Conservation (phyloP, 2,113 vertebrate species). For the Tachysurus fulvidraco region DNA sequence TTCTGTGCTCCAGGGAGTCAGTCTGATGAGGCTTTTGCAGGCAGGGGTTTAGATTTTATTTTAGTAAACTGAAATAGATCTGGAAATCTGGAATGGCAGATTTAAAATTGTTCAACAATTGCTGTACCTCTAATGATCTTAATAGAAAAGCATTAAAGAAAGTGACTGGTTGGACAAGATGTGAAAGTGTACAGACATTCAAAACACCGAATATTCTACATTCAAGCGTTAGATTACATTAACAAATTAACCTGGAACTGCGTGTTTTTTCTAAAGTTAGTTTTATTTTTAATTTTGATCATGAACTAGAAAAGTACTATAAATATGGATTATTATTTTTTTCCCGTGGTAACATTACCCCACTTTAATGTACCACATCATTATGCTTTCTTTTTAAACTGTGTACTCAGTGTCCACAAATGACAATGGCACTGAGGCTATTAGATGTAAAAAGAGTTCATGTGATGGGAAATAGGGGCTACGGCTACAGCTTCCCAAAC, state of each 20-base stretch:
- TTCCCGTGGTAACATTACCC: neutral
- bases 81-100: neutral
- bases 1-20: conserved; percentile 69
- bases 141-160: neutral
- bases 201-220: neutral
- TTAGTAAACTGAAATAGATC: neutral
- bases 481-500: conserved; percentile 65
- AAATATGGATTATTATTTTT: neutral
- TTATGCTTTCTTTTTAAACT: neutral
- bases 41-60: neutral
- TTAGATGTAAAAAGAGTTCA: conserved; percentile 9
- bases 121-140: neutral
- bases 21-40: neutral
- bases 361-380: neutral
- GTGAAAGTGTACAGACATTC: neutral
- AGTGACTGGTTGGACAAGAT: neutral
- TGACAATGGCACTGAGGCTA: conserved; percentile 1
- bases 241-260: neutral
- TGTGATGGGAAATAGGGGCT: conserved; percentile 3
- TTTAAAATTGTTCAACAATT: neutral
- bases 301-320: neutral
- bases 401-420: neutral
- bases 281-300: neutral
- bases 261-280: neutral
- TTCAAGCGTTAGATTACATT: neutral